Evolutionary conservation across 2,888 invertebrate species (phyloP).

Genomic region (Xestoiulus laeticollis): DNA sequence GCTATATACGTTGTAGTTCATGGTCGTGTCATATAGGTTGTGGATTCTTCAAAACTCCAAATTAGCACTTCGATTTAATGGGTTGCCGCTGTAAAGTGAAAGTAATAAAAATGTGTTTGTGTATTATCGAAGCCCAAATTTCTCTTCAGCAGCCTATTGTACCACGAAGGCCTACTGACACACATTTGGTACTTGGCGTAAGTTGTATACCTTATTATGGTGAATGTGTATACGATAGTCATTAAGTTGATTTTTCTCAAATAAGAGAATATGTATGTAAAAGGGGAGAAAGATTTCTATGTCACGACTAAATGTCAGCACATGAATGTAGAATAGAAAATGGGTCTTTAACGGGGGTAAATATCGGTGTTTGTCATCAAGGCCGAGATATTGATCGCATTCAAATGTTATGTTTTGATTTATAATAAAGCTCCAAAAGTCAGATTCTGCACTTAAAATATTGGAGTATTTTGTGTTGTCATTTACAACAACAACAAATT

Average conservation of each 20-base stretch:
- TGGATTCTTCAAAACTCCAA: background rate
- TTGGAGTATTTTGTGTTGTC: no score
- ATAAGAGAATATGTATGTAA: background rate
- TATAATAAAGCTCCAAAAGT: no score
- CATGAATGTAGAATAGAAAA: slow-evolving; percentile 1
- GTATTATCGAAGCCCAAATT: slow-evolving; percentile 16
- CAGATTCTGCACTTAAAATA: no score
- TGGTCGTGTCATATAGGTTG: slow-evolving; percentile 10
- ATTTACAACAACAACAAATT: no score
- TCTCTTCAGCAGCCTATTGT: background rate
- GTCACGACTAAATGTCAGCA: background rate
- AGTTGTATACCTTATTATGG: background rate
- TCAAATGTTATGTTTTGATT: background rate
- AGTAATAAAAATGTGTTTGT: slow-evolving; percentile 20
- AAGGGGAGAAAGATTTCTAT: background rate
- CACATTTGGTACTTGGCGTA: background rate
- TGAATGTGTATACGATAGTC: background rate
- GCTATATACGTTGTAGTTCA: background rate
- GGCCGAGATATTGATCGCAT: background rate
- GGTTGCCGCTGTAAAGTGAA: background rate
- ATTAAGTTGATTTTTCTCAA: background rate
- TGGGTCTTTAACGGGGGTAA: background rate
- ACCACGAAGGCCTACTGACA: background rate
- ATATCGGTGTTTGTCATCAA: background rate
- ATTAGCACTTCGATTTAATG: slow-evolving; percentile 9